Evolutionary conservation across 2,113 vertebrate genomes (phyloP), one percentile per base, ranked within the genome.

Genomic region (Ptilorrhoa leucosticta): DNA sequence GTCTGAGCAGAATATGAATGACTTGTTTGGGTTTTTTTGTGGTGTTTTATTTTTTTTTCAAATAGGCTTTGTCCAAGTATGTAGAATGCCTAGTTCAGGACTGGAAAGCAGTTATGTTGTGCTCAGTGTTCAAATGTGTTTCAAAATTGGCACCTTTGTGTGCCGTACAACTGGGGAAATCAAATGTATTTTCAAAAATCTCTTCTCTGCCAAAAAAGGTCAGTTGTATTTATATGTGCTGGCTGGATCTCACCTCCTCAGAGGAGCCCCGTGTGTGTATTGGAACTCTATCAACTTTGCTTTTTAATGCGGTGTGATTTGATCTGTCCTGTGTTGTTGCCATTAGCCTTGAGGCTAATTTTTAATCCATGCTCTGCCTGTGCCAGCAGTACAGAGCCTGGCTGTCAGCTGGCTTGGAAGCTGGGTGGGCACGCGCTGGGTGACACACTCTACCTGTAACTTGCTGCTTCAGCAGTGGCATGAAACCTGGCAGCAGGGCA

Each of bases 281-380:
- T 93, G 84, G 89, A 96, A 39, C 63, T 63, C 35, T 47, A 37
- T 79, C 89, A 84, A 20, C 70, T 69, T 76, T 80, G 73, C 58
- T 91, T 92, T 92, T 95, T 82, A 85, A 61, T 61, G 69, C 21
- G 15, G 9, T 87, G 73, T 92, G 81, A 58, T 79, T 93, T 87
- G 80, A 68, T 90, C 80, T 94, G 77, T 76, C 57, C 84, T 84
- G 58, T 85, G 78, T 50, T 66, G 87, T 76, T 93, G 78, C 70
- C 2, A 17, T 80, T 66, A 85, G 89, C 63, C 79, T 73, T 3
- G 39, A 66, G 79, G 94, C 66, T 94, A 1, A 39, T 83, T 90
- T 94, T 77, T 80, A 80, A 42, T 69, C 50, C 1, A 0, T 54
- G 35, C 48, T 77, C 26, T 93, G 50, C 23, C 63, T 17, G 18